Base-by-base conservation (phyloP, 2,797 vertebrate species). In the Orientallactaga sibirica region DNA sequence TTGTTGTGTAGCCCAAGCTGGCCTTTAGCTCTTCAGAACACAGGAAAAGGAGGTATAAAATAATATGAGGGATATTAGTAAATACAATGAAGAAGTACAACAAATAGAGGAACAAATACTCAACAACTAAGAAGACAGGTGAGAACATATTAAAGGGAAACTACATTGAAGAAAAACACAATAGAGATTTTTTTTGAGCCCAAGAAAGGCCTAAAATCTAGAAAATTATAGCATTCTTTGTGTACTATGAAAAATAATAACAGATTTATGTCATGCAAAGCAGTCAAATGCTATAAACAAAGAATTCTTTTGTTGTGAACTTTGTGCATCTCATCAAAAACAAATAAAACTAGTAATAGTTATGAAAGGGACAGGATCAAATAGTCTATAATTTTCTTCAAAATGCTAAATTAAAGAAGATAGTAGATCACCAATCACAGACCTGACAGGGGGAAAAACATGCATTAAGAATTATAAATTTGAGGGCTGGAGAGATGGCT, bases 391-490 rank as follows among this genome's bases (percentile, higher is more conserved):
- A 19, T 77, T 48, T 94, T 90, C 37, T 92, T 10, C 20, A 41
- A 88, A 81, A 76, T 75, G 75, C 25, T 18, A 70, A 91, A 68
- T 52, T 85, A 70, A 82, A 82, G 86, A 82, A 68, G 15, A 76
- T 14, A 61, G 48, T 70, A 86, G 62, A 88, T 62, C 52, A 82
- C 19, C 68, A 77, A 37, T 11, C 11, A 27, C 33, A 82, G 22
- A 88, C 8, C 19, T 64, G 10, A 68, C 27, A 70, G 9, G 33
- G 5, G 18, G 11, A 71, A 92, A 88, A 58, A 16, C 55, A 58
- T 55, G 55, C 55, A 55, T 55, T 55, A 55, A 55, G 55, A 55
- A 15, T 55, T 55, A 55, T 55, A 16, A 25, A 37, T 41, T 80
- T 37, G n/a, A 79, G 33, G 43, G 43, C 43, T 48, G 43, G 43